These are phyloP conservation scores for Lota lota DNA, from an alignment of 2,113 vertebrate species.

Conservation along the genomic window DNA sequence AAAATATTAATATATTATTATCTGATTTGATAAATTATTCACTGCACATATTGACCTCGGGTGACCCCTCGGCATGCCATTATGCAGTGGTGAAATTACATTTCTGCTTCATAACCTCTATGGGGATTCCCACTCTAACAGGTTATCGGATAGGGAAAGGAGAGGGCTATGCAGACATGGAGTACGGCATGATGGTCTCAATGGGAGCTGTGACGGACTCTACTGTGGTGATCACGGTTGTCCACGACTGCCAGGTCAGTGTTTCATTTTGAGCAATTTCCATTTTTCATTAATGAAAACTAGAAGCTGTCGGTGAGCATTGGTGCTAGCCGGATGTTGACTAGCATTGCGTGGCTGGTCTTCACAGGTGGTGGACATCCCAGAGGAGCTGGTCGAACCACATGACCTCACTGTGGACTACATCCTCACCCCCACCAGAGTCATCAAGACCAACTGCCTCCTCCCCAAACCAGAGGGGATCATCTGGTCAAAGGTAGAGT, in stretches of 20 bases:
- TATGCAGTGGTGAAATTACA: no score
- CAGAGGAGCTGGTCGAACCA: constrained; percentile 80
- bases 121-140: constrained; percentile 40
- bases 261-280: neutral
- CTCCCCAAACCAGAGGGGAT: constrained; percentile 82
- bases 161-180: constrained; percentile 92
- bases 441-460: constrained; percentile 80
- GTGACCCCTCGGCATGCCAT: no score
- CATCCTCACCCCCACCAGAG: constrained; percentile 88
- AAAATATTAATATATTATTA: no score
- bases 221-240: constrained; percentile 86
- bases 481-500: constrained; percentile 86
- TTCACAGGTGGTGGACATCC: constrained; percentile 83
- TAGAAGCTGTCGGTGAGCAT: neutral
- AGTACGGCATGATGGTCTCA: constrained; percentile 92
- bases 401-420: constrained; percentile 95
- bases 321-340: no score
- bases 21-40: no score
- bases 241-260: constrained; percentile 94
- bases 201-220: constrained; percentile 82
- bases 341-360: neutral
- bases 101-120: neutral
- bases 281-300: neutral
- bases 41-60: no score
- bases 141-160: constrained; percentile 95